Evolutionary conservation across 2,797 vertebrate species (phyloP).

Genomic region (Microctenopoma stevenorrisi): DNA sequence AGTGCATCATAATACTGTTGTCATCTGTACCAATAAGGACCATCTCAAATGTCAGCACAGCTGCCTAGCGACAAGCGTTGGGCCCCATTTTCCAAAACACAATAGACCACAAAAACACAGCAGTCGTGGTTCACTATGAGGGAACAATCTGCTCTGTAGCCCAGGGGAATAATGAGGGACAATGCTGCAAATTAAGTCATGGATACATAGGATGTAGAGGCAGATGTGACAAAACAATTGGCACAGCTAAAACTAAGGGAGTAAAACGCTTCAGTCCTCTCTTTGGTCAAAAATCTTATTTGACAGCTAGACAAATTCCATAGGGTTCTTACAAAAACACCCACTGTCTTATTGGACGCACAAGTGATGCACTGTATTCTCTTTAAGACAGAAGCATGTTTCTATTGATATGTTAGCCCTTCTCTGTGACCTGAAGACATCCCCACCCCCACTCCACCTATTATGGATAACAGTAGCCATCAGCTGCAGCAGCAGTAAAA

Average conservation of each 20-base stretch:
- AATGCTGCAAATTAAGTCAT: slow-evolving; percentile 51
- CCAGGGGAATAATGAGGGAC: slow-evolving; percentile 40
- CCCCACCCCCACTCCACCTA: slow-evolving; percentile 63
- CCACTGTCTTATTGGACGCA: slow-evolving; percentile 15
- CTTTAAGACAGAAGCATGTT: slow-evolving; percentile 5
- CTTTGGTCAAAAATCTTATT: slow-evolving; percentile 28
- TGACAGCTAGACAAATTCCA: slow-evolving; percentile 31
- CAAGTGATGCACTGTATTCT: slow-evolving; percentile 10
- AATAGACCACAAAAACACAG: slow-evolving; percentile 55
- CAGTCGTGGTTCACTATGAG: slow-evolving; percentile 27
- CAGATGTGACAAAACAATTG: slow-evolving; percentile 30
- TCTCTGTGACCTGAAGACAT: slow-evolving; percentile 36
- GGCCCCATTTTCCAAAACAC: slow-evolving; percentile 66
- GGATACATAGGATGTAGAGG: slow-evolving; percentile 30
- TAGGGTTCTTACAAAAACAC: slow-evolving; percentile 17
- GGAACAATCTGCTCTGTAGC: slow-evolving; percentile 44
- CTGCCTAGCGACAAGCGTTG: slow-evolving; percentile 50
- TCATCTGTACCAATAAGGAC: slow-evolving; percentile 25
- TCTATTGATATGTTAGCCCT: slow-evolving; percentile 24
- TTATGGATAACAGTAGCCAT: slow-evolving; percentile 57
- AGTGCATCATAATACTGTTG: no score
- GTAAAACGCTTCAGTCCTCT: slow-evolving; percentile 19
- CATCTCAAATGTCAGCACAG: slow-evolving; percentile 75
- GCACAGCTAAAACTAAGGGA: slow-evolving; percentile 28
- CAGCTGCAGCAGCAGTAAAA: slow-evolving; percentile 43